Evolutionary conservation across 2,797 vertebrate species (phyloP).

Genomic region (Sebastes taczanowskii): DNA sequence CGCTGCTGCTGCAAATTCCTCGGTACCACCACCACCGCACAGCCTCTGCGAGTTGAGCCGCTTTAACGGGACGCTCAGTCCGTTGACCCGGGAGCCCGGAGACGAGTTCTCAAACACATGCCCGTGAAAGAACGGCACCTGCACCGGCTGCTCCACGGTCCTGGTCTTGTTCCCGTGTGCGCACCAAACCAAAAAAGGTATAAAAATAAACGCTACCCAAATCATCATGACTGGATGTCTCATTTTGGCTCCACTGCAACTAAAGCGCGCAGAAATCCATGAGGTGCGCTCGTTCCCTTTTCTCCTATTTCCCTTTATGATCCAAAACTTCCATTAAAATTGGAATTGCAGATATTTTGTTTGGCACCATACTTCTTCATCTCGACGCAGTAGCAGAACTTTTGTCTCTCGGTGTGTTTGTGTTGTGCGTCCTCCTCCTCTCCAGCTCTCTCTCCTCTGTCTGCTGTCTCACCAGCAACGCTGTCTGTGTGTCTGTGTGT

Average conservation of each 20-base stretch:
- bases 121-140: slow-evolving; percentile 84
- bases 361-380: slow-evolving; percentile 36
- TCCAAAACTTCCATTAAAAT: slow-evolving; percentile 47
- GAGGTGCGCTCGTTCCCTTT: not conserved
- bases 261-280: slow-evolving; percentile 59
- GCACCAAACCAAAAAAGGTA: slow-evolving; percentile 68
- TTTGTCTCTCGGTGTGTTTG: slow-evolving; percentile 43
- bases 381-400: slow-evolving; percentile 58
- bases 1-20: slow-evolving; percentile 51
- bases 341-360: not conserved
- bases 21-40: slow-evolving; percentile 64
- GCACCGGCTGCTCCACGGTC: slow-evolving; percentile 56
- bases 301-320: slow-evolving; percentile 7
- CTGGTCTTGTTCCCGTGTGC: slow-evolving; percentile 77
- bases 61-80: slow-evolving; percentile 86
- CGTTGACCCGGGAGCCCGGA: slow-evolving; percentile 84
- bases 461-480: slow-evolving; percentile 65
- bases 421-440: slow-evolving; percentile 50
- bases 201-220: slow-evolving; percentile 67
- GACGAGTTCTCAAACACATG: slow-evolving; percentile 88
- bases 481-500: slow-evolving; percentile 27
- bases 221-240: slow-evolving; percentile 80
- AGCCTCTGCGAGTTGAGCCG: slow-evolving; percentile 81
- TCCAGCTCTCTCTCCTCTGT: slow-evolving; percentile 31
- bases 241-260: slow-evolving; percentile 36